These are phyloP conservation scores for Dermolepida albohirtum DNA, from an alignment of 2,888 invertebrate species.

Conservation along the genomic window DNA sequence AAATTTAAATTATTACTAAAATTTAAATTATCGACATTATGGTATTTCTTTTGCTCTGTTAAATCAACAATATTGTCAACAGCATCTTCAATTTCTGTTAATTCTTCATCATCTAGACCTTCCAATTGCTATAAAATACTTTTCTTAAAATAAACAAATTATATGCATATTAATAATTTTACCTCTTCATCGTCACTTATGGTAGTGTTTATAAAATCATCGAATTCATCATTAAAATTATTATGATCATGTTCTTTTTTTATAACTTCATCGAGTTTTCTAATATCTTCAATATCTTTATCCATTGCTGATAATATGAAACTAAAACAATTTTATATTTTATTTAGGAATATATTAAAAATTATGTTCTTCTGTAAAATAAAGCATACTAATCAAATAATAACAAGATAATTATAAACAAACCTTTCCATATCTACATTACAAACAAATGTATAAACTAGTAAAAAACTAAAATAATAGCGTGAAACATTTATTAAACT, in stretches of 20 bases:
- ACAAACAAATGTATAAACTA: too few species aligned
- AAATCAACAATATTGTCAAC: constrained; percentile 26
- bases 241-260: constrained; percentile 32
- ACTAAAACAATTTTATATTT: too few species aligned
- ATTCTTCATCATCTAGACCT: constrained; percentile 34
- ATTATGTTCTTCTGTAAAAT: too few species aligned
- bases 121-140: constrained; percentile 38
- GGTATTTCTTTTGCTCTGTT: constrained; percentile 14
- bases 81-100: constrained; percentile 26
- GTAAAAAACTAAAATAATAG: too few species aligned
- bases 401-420: neutral
- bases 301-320: constrained; percentile 21
- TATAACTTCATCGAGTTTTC: constrained; percentile 37
- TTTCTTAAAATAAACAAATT: neutral
- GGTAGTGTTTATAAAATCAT: constrained; percentile 37
- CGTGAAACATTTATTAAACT: too few species aligned
- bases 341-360: too few species aligned
- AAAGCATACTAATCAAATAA: neutral
- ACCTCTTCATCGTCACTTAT: constrained; percentile 43
- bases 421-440: too few species aligned
- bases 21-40: constrained; percentile 31
- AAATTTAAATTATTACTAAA: constrained; percentile 35
- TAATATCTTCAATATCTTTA: constrained; percentile 39
- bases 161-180: constrained; percentile 3
- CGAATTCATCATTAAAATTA: constrained; percentile 42